These are phyloP conservation scores for Bombus pyrosoma DNA, from an alignment of 1,140 invertebrate species.

Conservation along the genomic window DNA sequence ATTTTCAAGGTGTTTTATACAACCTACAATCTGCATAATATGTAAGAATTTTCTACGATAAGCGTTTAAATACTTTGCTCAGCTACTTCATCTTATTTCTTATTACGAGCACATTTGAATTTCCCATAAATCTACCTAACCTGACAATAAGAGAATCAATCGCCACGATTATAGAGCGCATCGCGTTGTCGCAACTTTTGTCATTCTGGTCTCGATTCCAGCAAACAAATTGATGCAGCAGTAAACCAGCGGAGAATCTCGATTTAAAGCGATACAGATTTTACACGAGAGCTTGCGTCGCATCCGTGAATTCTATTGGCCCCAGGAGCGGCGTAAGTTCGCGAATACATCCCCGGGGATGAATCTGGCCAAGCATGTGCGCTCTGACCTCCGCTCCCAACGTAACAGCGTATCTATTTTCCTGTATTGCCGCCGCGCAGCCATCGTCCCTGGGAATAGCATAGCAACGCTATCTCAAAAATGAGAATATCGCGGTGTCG, in stretches of 20 bases:
- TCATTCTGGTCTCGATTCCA: not conserved
- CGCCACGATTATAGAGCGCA: not conserved
- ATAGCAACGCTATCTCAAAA: not conserved
- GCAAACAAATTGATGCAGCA: not conserved
- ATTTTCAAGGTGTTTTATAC: no score
- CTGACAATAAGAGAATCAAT: not conserved
- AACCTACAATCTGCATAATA: no score
- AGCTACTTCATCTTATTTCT: not conserved
- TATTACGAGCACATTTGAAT: not conserved
- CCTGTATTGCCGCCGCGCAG: not conserved
- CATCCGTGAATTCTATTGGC: conserved; percentile 41
- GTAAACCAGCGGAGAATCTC: not conserved
- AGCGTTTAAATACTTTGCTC: not conserved
- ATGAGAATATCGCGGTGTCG: not conserved
- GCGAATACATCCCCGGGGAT: conserved; percentile 62
- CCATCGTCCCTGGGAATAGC: not conserved
- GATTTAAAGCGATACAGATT: conserved; percentile 27
- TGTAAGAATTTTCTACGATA: no score
- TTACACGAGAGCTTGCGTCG: conserved; percentile 9
- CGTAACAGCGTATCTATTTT: conserved; percentile 42
- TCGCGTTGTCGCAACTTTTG: not conserved
- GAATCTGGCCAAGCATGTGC: conserved; percentile 55
- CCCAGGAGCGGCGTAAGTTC: conserved; percentile 65
- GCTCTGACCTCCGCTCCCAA: conserved; percentile 33
- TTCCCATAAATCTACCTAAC: not conserved